Evolutionary conservation across 2,888 invertebrate species (phyloP).

Genomic region (Dryadula phaetusa): DNA sequence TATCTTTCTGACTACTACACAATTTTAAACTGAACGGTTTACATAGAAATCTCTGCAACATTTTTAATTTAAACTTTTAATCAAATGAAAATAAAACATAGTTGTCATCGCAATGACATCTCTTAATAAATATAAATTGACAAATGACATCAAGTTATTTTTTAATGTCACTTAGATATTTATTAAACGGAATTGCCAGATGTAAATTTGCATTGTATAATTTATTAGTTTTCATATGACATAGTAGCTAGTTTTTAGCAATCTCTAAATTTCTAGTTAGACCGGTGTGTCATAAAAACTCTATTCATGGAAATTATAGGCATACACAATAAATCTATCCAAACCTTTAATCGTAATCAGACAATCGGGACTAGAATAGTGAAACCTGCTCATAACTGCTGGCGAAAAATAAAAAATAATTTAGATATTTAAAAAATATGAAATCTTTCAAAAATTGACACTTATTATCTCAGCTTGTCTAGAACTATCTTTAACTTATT

Average conservation of each 20-base stretch:
- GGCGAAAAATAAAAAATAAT: neutral
- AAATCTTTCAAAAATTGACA: neutral
- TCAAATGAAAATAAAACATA: slow-evolving; percentile 50
- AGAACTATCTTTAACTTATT: too few relatives aligned
- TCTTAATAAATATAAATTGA: slow-evolving; percentile 19
- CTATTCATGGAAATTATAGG: too few relatives aligned
- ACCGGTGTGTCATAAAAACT: too few relatives aligned
- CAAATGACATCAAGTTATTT: slow-evolving; percentile 8
- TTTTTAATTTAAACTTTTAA: slow-evolving; percentile 51
- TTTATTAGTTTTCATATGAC: too few relatives aligned
- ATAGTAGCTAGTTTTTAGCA: too few relatives aligned
- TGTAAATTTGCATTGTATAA: neutral
- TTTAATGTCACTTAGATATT: slow-evolving; percentile 1
- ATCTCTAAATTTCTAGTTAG: too few relatives aligned
- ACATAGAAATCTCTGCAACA: slow-evolving; percentile 59
- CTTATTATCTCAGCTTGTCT: neutral
- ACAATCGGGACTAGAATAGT: too few relatives aligned
- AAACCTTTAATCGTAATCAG: too few relatives aligned
- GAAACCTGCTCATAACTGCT: too few relatives aligned
- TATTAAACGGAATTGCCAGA: neutral
- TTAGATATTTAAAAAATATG: neutral
- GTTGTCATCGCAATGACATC: slow-evolving; percentile 42
- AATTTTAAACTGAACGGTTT: slow-evolving; percentile 67
- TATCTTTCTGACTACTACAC: slow-evolving; percentile 61
- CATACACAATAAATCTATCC: too few relatives aligned